Evolutionary conservation across 2,888 invertebrate genomes (phyloP).

Genomic region (Bembecia ichneumoniformis): DNA sequence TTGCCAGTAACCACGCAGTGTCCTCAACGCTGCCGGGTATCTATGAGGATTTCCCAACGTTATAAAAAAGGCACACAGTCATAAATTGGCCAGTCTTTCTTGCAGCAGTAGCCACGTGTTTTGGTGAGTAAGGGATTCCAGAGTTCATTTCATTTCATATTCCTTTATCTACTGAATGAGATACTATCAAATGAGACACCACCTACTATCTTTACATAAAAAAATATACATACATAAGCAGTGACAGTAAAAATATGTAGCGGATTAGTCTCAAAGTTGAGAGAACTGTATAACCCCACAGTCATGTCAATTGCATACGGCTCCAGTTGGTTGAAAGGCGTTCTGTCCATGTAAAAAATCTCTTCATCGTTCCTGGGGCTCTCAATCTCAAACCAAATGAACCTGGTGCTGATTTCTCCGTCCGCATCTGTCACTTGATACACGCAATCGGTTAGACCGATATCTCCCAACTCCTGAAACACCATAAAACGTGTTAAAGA

Average conservation of each 20-base stretch:
- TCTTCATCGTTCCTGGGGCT: conserved; percentile 46
- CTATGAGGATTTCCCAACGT: no score
- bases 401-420: conserved; percentile 52
- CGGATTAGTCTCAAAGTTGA: conserved; percentile 59
- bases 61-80: no score
- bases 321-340: conserved; percentile 20
- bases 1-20: neutral
- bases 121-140: no score
- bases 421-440: conserved; percentile 54
- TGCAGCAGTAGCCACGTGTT: no score
- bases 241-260: conserved; percentile 69
- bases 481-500: no score
- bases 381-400: conserved; percentile 47
- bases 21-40: no score
- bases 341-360: conserved; percentile 43
- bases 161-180: no score
- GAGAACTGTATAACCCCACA: conserved; percentile 27
- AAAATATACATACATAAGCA: conserved; percentile 57
- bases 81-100: no score
- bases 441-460: conserved; percentile 40
- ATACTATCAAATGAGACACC: no score
- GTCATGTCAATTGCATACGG: conserved; percentile 48
- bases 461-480: conserved; percentile 49
- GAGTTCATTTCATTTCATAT: no score
- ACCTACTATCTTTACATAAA: neutral